Evolutionary conservation across 2,113 vertebrate genomes (phyloP).

Genomic region (Stomatorhinus ivindoensis): DNA sequence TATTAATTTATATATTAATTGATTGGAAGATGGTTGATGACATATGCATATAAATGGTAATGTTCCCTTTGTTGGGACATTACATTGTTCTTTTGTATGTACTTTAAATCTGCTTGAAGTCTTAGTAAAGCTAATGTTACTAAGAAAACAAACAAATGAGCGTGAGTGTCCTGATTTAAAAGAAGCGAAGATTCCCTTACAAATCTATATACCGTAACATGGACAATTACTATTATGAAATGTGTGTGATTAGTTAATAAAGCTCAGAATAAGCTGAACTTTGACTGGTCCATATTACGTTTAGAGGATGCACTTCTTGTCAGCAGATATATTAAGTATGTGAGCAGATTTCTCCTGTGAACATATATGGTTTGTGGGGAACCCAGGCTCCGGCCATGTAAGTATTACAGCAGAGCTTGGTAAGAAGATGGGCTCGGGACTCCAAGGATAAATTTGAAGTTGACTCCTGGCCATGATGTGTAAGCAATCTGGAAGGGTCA

Average conservation of each 20-base stretch:
- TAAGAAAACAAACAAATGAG: not conserved
- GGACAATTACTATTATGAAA: not conserved
- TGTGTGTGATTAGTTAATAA: not conserved
- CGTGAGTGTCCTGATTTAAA: not conserved
- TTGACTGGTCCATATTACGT: not conserved
- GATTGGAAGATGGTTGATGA: not conserved
- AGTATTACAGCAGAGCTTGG: not conserved
- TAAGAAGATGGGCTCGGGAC: constrained; percentile 11
- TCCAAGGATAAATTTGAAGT: constrained; percentile 43
- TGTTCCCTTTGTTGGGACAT: constrained; percentile 5
- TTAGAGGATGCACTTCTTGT: not conserved
- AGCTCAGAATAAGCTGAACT: not conserved
- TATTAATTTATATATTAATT: constrained; percentile 26
- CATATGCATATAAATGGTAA: not conserved
- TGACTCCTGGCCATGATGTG: constrained; percentile 42
- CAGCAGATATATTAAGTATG: not conserved
- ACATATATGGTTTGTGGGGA: not conserved
- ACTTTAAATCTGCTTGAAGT: constrained; percentile 17
- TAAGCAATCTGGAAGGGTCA: constrained; percentile 51
- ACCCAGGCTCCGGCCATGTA: not conserved
- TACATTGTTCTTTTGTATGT: constrained; percentile 10
- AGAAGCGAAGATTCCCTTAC: not conserved
- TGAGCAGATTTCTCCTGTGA: not conserved
- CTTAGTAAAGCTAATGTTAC: constrained; percentile 17
- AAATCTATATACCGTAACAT: not conserved